Evolutionary conservation across 1,140 invertebrate species (phyloP), one percentile per base, ranked within the genome.

Genomic region (Procambarus virginalis): DNA sequence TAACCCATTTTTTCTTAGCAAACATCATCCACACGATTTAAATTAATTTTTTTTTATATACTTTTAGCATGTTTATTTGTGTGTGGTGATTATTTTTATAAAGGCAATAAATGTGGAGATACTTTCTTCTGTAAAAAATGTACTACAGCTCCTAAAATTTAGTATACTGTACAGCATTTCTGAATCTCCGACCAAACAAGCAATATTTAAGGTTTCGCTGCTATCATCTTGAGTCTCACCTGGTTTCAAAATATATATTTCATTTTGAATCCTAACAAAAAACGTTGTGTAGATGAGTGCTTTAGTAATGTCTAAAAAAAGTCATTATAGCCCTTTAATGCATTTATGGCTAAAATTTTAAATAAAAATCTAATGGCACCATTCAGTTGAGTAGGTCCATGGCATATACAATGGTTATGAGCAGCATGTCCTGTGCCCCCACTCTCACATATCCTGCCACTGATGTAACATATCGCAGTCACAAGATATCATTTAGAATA

Each of bases 401-500:
- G 51, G 84, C 64, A 34, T 60, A 46, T 51, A 82, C 34, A 58
- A 60, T n/a, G 34, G 9, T 34, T 68, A 22, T 70, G 51, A 89
- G 75, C 55, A 51, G 20, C 88, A 84, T 89, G 75, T 89, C 88
- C 88, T 89, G 88, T 89, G 88, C 88, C 88, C 88, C 46, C 51
- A 34, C 70, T 8, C 49, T 48, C 88, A 89, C 82, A 89, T 89
- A 84, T 89, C 82, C 81, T 84, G 81, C 88, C 73, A 84, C 58
- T 84, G 77, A 64, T 89, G 88, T 89, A 89, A 81, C 88, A 89
- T 89, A 89, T 89, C 88, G 82, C 64, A 84, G 82, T 49, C 88
- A 84, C 80, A 84, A 78, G 82, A 89, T 89, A 89, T 89, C 88
- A 89, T 79, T 55, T 89, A 89, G 88, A 84, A 22, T 89, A 89